Evolutionary conservation across 2,888 invertebrate species (phyloP), one percentile per base, ranked within the genome.

Genomic region (Pogonocherus hispidulus): DNA sequence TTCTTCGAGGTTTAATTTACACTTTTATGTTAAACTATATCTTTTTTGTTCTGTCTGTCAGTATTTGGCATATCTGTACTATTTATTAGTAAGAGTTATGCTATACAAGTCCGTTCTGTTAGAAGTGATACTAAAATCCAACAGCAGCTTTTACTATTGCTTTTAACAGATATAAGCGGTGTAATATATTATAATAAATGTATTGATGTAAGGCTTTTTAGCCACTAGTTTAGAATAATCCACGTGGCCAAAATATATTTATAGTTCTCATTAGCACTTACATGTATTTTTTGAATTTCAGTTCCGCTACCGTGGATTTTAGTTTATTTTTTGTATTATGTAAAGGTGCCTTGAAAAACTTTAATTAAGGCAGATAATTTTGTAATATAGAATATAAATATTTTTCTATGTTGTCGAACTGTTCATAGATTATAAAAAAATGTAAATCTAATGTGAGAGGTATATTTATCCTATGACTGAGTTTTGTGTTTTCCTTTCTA

Each of bases 351-450:
- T 87, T 87, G 85, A 82, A 84, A 72, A 84, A 83, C 80, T 82
- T 82, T 89, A 89, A 89, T 88, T 90, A 90, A 90, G 90, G 86
- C 86, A 85, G 88, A 88, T 90, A 89, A 90, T 90, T 91, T 91
- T 91, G 90, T 90, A 90, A 90, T 87, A 89, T 88, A 87, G 85
- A 85, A 85, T 85, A 86, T 89, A 89, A 90, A 90, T 89, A 90
- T 91, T 91, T 91, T 90, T 90, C 89, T 90, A 90, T 90, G 90
- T 90, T 90, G 85, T 85, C 85, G 84, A 85, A 83, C 83, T 85
- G 85, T 85, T 85, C 84, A 85, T 84, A 85, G 82, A 75, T 74
- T 68, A 77, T 71, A 72, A 75, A 73, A 77, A 71, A 72, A 76
- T 82, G 81, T 80, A 79, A 80, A 81, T 82, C 79, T 81, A 81